Conservation (phyloP, 2,888 invertebrate genomes). For the Argynnis bischoffii region DNA sequence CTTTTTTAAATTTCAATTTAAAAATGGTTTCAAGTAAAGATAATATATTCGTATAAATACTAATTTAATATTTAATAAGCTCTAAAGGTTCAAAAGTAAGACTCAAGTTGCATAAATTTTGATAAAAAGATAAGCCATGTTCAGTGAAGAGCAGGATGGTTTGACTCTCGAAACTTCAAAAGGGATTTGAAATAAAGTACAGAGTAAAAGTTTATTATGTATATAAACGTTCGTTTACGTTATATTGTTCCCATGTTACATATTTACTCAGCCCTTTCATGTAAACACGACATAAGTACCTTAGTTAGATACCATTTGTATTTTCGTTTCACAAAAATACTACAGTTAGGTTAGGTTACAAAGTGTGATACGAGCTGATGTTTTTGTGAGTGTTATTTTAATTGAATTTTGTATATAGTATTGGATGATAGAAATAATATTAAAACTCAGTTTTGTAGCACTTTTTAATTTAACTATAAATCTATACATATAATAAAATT, state of each 20-base stretch:
- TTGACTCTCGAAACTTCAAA: background rate
- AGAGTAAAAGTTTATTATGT: conserved; percentile 1
- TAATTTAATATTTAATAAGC: background rate
- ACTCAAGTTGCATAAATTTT: conserved; percentile 1
- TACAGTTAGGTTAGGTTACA: background rate
- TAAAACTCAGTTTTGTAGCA: too few relatives aligned
- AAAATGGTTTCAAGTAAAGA: too few relatives aligned
- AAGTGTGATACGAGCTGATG: background rate
- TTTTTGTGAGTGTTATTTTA: background rate
- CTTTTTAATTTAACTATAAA: too few relatives aligned
- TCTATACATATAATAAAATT: too few relatives aligned
- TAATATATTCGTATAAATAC: background rate
- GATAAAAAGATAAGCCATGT: conserved; percentile 2
- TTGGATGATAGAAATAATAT: too few relatives aligned
- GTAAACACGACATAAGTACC: background rate
- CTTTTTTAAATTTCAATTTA: background rate
- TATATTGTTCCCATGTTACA: conserved; percentile 4
- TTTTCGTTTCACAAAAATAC: conserved; percentile 7
- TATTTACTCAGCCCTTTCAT: conserved; percentile 3
- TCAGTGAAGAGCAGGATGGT: background rate
- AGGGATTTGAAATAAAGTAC: conserved; percentile 1
- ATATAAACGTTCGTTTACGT: background rate
- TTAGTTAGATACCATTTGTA: background rate
- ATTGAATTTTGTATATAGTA: too few relatives aligned
- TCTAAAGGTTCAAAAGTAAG: background rate